Percentiles rank a stretch among this genome's conserved stretches.
Evolutionary conservation across 2,113 vertebrate species (phyloP).

Genomic region (Salvelinus fontinalis): DNA sequence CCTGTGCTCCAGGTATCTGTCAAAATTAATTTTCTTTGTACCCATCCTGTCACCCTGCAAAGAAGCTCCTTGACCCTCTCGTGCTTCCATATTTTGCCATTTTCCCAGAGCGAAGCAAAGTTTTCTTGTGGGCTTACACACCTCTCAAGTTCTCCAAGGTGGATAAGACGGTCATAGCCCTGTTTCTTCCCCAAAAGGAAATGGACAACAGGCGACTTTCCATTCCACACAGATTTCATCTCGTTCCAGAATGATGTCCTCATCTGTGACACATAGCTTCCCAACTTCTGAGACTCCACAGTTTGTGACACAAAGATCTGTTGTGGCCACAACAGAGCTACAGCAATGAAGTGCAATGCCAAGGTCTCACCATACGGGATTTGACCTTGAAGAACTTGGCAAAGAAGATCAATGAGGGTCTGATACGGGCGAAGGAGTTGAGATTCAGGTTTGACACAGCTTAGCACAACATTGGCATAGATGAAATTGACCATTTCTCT

Average conservation of each 20-base stretch:
- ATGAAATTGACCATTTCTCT: constrained; percentile 56
- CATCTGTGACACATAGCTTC: constrained; percentile 53
- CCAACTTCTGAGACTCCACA: background rate
- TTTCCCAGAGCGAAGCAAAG: constrained; percentile 48
- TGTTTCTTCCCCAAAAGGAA: constrained; percentile 62
- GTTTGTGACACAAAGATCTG: fast-evolving
- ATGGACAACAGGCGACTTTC: constrained; percentile 54
- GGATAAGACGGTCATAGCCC: constrained; percentile 55
- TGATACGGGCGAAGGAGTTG: fast-evolving
- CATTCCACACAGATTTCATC: constrained; percentile 55
- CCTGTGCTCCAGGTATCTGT: constrained; percentile 31
- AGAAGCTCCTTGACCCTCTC: constrained; percentile 47
- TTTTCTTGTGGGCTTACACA: background rate
- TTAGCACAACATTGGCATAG: constrained; percentile 64
- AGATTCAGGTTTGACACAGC: constrained; percentile 51
- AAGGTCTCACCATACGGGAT: constrained; percentile 21
- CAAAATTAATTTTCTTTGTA: constrained; percentile 18
- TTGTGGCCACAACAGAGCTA: constrained; percentile 63
- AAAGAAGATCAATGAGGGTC: fast-evolving
- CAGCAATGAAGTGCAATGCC: constrained; percentile 56
- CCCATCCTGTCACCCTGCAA: constrained; percentile 39
- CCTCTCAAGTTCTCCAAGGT: constrained; percentile 30
- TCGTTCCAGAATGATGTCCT: constrained; percentile 36
- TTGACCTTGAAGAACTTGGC: fast-evolving
- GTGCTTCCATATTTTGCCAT: constrained; percentile 60